Percentiles rank a stretch among this genome's conserved stretches.
Conservation (phyloP, 2,113 vertebrate species). For the Poeciliopsis retropinna region DNA sequence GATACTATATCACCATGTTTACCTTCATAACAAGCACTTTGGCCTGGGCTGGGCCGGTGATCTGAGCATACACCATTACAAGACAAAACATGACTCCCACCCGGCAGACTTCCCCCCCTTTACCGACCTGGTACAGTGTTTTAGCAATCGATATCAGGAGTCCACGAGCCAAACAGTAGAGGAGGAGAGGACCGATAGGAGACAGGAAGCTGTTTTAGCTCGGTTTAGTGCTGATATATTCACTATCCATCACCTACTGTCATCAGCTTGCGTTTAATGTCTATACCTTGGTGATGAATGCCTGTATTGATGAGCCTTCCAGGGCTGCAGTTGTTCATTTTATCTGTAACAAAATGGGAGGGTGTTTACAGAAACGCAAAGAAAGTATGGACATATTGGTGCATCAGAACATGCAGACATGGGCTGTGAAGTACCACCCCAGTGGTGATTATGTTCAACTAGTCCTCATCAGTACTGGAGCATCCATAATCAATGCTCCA, state of each 20-base stretch:
- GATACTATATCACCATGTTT: neutral
- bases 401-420: slow-evolving; percentile 9
- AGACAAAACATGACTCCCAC: slow-evolving; percentile 9
- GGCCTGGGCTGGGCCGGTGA: slow-evolving; percentile 16
- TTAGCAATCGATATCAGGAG: slow-evolving; percentile 50
- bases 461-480: slow-evolving; percentile 56
- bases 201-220: slow-evolving; percentile 52
- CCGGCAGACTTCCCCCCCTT: neutral
- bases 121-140: slow-evolving; percentile 31
- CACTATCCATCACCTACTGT: slow-evolving; percentile 49
- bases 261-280: slow-evolving; percentile 47
- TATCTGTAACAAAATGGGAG: slow-evolving; percentile 16
- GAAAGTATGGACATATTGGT: neutral
- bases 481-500: slow-evolving; percentile 63
- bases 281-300: slow-evolving; percentile 4
- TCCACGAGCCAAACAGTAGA: slow-evolving; percentile 34
- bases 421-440: slow-evolving; percentile 23
- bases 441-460: slow-evolving; percentile 43
- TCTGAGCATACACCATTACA: slow-evolving; percentile 2
- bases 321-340: slow-evolving; percentile 16
- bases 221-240: slow-evolving; percentile 39
- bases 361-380: neutral
- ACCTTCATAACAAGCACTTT: slow-evolving; percentile 7
- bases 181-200: slow-evolving; percentile 11
- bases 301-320: slow-evolving; percentile 10